Evolutionary conservation across 92 coral and sea anemone species (phyloP).

Genomic region (Metridium senile): DNA sequence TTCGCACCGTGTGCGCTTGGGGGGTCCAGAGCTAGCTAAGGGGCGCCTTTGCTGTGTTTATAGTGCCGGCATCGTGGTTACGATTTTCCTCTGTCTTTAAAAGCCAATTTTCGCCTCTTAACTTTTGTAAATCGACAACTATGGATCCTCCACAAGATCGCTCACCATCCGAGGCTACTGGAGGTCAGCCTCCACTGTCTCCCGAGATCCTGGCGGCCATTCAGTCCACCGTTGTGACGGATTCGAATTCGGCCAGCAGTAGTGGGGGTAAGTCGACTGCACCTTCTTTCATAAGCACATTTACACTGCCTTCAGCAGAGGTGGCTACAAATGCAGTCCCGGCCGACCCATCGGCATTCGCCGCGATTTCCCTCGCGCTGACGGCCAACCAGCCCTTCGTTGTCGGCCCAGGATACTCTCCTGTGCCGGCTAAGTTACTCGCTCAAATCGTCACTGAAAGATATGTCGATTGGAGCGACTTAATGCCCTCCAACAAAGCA

Average conservation of each 20-base stretch:
- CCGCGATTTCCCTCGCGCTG: neutral
- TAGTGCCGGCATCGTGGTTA: too few relatives aligned
- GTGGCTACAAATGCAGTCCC: neutral
- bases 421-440: slow-evolving; percentile 21
- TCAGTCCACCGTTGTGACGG: neutral
- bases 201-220: neutral
- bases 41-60: too few relatives aligned
- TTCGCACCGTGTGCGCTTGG: too few relatives aligned
- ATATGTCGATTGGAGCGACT: slow-evolving; percentile 10
- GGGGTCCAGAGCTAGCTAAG: too few relatives aligned
- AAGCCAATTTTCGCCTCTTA: too few relatives aligned
- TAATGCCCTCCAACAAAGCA: slow-evolving; percentile 8
- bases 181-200: too few relatives aligned
- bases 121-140: too few relatives aligned
- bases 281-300: too few relatives aligned
- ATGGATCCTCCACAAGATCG: too few relatives aligned
- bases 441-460: slow-evolving; percentile 29
- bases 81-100: too few relatives aligned
- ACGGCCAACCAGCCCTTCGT: slow-evolving; percentile 19
- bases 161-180: too few relatives aligned
- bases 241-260: neutral
- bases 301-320: neutral
- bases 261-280: too few relatives aligned
- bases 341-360: neutral
- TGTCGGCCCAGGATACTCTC: slow-evolving; percentile 38